Evolutionary conservation across 2,888 invertebrate species (phyloP).

Genomic region (Arge pagana): DNA sequence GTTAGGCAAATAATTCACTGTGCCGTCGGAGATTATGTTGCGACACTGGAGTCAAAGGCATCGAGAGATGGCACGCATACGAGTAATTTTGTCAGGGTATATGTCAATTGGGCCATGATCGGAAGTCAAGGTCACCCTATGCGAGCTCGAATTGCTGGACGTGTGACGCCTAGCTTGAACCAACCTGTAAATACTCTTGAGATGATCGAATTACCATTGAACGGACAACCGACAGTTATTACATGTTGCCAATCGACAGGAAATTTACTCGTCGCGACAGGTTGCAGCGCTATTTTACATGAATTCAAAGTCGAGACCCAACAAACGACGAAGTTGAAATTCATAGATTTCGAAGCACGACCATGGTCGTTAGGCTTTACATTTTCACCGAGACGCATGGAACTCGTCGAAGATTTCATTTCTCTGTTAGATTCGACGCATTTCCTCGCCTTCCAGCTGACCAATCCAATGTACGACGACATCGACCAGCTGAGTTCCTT

Average conservation of each 20-base stretch:
- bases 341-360: slow-evolving; percentile 72
- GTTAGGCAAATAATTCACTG: slow-evolving; percentile 71
- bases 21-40: slow-evolving; percentile 71
- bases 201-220: slow-evolving; percentile 75
- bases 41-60: slow-evolving; percentile 63
- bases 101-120: slow-evolving; percentile 72
- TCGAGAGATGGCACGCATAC: slow-evolving; percentile 43
- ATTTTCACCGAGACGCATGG: slow-evolving; percentile 65
- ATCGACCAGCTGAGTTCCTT: slow-evolving; percentile 49
- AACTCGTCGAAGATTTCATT: slow-evolving; percentile 71
- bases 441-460: slow-evolving; percentile 64
- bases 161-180: slow-evolving; percentile 73
- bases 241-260: slow-evolving; percentile 67
- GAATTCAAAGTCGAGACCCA: slow-evolving; percentile 69
- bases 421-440: slow-evolving; percentile 66
- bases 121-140: slow-evolving; percentile 60
- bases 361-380: slow-evolving; percentile 69
- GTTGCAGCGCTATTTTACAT: slow-evolving; percentile 61
- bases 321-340: slow-evolving; percentile 69
- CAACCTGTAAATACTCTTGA: slow-evolving; percentile 68
- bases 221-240: slow-evolving; percentile 64
- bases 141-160: slow-evolving; percentile 74
- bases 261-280: slow-evolving; percentile 58
- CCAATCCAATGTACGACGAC: slow-evolving; percentile 52
- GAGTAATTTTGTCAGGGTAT: slow-evolving; percentile 69